These are phyloP conservation scores for Galerucella pusilla DNA, from an alignment of 2,888 invertebrate genomes.

Conservation along the genomic window DNA sequence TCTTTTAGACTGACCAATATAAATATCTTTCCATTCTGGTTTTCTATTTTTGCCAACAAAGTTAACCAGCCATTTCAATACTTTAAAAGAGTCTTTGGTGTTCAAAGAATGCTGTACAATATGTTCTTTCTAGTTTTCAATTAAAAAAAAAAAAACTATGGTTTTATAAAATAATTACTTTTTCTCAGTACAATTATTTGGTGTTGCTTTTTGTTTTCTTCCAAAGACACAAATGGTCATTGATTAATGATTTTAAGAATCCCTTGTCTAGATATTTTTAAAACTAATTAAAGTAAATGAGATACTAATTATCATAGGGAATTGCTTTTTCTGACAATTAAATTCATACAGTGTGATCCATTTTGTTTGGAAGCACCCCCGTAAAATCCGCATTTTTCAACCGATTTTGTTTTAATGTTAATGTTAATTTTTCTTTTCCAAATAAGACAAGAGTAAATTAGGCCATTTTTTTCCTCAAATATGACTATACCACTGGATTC, in stretches of 20 bases:
- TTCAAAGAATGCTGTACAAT: background rate
- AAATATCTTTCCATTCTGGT: too few species aligned
- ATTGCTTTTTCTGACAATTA: background rate
- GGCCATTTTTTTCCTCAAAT: too few species aligned
- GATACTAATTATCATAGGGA: background rate
- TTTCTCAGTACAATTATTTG: slow-evolving; percentile 2
- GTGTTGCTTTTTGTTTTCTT: background rate
- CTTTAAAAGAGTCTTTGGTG: background rate
- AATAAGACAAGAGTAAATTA: too few species aligned
- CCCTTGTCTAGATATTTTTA: background rate
- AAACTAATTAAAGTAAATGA: slow-evolving; percentile 3
- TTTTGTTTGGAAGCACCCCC: too few species aligned
- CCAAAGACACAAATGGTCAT: background rate
- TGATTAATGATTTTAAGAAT: slow-evolving; percentile 2
- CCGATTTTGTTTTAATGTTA: too few species aligned
- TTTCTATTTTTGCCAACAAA: background rate
- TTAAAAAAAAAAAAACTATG: background rate
- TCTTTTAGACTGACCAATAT: too few species aligned
- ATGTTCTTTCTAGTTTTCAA: background rate
- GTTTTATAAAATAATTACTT: background rate
- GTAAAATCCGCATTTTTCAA: too few species aligned
- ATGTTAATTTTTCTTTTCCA: too few species aligned
- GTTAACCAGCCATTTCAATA: background rate
- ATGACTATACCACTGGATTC: too few species aligned
- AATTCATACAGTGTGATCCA: background rate